Evolutionary conservation across 2,797 vertebrate genomes (phyloP).

Genomic region (Cryptoblepharus egeriae): DNA sequence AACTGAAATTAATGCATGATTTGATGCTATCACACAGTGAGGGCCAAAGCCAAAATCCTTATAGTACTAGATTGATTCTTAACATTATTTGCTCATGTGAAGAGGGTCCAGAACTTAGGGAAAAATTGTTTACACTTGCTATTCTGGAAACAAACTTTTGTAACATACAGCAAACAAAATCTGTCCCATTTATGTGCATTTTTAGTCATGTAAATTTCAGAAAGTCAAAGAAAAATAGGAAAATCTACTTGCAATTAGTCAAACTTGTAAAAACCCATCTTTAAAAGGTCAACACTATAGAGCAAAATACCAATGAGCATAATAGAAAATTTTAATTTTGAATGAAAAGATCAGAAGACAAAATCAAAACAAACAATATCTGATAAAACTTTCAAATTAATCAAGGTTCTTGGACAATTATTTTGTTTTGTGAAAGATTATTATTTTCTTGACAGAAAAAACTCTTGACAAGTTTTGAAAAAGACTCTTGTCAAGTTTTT

Average conservation of each 20-base stretch:
- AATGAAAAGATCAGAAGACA: not conserved
- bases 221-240: not conserved
- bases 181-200: not conserved
- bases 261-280: not conserved
- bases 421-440: conserved; percentile 37
- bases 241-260: not conserved
- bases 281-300: not conserved
- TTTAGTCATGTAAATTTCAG: not conserved
- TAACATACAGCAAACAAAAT: not conserved
- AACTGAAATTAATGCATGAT: not conserved
- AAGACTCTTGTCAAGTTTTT: no score
- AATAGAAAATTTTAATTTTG: not conserved
- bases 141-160: not conserved
- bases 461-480: no score
- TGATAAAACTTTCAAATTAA: not conserved
- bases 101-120: not conserved
- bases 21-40: not conserved
- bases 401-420: not conserved
- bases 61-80: not conserved
- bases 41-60: not conserved
- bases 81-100: not conserved
- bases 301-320: not conserved
- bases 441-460: no score
- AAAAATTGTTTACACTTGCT: not conserved
- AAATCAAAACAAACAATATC: not conserved